Conservation (phyloP, 2,113 vertebrate species). For the Taurulus bubalis region DNA sequence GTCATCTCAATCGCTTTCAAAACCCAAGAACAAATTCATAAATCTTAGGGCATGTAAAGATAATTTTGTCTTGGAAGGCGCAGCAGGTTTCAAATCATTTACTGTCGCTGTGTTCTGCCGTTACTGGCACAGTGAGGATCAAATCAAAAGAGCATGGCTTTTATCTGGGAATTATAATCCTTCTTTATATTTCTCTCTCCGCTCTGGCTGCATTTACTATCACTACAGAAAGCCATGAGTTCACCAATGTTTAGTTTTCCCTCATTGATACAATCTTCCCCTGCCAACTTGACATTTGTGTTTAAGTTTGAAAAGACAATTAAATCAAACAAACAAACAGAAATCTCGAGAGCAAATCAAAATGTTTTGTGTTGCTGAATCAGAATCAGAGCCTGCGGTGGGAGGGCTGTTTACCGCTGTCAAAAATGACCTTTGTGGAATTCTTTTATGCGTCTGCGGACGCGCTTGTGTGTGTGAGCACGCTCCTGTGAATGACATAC, state of each 20-base stretch:
- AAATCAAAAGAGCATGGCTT: constrained; percentile 59
- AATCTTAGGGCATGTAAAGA: constrained; percentile 67
- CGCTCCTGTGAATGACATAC: constrained; percentile 18
- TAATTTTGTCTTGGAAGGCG: constrained; percentile 68
- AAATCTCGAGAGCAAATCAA: constrained; percentile 70
- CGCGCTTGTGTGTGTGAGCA: background rate
- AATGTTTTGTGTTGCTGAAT: constrained; percentile 74
- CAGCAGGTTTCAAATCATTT: constrained; percentile 43
- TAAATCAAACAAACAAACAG: constrained; percentile 76
- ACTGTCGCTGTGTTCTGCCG: constrained; percentile 53
- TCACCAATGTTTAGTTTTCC: constrained; percentile 72
- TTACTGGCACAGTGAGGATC: constrained; percentile 48
- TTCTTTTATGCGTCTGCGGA: constrained; percentile 28
- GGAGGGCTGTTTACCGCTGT: constrained; percentile 60
- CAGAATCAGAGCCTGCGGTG: constrained; percentile 70
- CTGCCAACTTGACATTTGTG: constrained; percentile 66
- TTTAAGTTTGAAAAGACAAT: constrained; percentile 63
- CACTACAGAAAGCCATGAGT: constrained; percentile 57
- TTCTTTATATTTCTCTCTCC: constrained; percentile 54
- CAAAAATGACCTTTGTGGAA: constrained; percentile 59
- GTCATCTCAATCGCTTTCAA: constrained; percentile 71
- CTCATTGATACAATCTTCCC: constrained; percentile 61
- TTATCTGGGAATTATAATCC: constrained; percentile 59
- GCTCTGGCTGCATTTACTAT: constrained; percentile 62
- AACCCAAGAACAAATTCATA: constrained; percentile 78